Evolutionary conservation across 2,888 invertebrate genomes (phyloP).

Genomic region (Pherbina coryleti): DNA sequence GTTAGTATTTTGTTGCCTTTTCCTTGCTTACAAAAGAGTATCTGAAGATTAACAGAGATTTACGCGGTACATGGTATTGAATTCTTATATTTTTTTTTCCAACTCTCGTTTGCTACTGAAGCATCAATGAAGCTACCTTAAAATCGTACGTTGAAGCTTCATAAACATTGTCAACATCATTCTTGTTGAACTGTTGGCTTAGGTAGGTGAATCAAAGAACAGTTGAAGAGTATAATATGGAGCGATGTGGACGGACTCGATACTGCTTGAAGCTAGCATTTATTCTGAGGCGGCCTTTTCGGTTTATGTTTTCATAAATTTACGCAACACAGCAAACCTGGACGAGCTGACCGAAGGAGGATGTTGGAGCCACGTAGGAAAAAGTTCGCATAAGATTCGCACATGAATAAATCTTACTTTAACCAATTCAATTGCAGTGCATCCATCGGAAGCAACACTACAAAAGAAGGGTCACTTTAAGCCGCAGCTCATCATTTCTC

Average conservation of each 20-base stretch:
- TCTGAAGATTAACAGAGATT: background rate
- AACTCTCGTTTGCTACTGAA: too few species aligned
- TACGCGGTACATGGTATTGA: too few species aligned
- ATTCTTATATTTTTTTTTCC: too few species aligned
- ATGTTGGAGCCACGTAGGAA: background rate
- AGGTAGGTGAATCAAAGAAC: background rate
- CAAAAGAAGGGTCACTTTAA: background rate
- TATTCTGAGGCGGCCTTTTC: background rate
- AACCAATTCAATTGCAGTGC: conserved; percentile 14
- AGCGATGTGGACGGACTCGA: background rate
- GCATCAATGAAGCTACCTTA: too few species aligned
- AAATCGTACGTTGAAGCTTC: conserved; percentile 11
- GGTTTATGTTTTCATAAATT: background rate
- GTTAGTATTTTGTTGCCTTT: conserved; percentile 58
- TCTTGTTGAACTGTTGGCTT: background rate
- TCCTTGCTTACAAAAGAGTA: background rate
- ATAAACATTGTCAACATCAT: conserved; percentile 28
- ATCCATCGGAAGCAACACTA: background rate
- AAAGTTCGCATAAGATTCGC: background rate
- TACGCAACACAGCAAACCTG: background rate
- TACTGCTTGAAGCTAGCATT: background rate
- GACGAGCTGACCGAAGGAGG: background rate
- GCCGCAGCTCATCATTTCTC: conserved; percentile 2
- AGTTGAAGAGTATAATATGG: background rate
- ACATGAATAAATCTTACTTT: conserved; percentile 22